These are phyloP conservation scores for Adelosebastes latens DNA, from an alignment of 2,797 vertebrate species.

Conservation along the genomic window DNA sequence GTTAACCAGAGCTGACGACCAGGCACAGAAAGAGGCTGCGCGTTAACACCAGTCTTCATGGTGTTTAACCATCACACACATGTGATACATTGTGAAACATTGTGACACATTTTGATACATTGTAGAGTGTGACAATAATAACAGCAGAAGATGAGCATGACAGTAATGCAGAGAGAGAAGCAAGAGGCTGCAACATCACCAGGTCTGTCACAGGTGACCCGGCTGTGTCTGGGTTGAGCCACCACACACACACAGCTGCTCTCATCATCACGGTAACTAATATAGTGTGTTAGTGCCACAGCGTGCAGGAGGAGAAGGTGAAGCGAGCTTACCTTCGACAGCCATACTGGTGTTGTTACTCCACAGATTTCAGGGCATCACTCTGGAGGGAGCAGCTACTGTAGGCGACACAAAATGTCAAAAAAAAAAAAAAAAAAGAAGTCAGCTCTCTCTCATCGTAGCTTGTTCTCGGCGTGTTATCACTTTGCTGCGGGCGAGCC, in stretches of 20 bases:
- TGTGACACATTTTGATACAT: no score
- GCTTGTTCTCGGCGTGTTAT: constrained; percentile 72
- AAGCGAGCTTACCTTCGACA: constrained; percentile 81
- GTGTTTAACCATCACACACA: background rate
- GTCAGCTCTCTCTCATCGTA: constrained; percentile 60
- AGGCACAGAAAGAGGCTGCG: constrained; percentile 44
- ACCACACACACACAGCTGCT: constrained; percentile 5
- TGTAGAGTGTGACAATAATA: background rate
- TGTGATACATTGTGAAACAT: no score
- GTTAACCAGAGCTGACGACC: constrained; percentile 50
- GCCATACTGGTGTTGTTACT: constrained; percentile 76
- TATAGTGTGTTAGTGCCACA: background rate
- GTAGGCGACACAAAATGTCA: constrained; percentile 12
- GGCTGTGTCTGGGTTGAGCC: constrained; percentile 22
- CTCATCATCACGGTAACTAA: background rate
- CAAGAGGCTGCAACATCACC: constrained; percentile 37
- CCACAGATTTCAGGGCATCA: constrained; percentile 69
- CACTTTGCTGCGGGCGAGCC: constrained; percentile 74
- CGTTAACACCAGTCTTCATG: constrained; percentile 45
- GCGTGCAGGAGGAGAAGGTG: background rate
- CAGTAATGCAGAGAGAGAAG: constrained; percentile 40
- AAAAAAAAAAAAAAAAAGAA: constrained; percentile 40
- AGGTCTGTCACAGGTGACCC: constrained; percentile 36
- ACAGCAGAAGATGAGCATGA: constrained; percentile 11
- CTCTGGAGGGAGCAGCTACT: constrained; percentile 14